These are phyloP conservation scores for Drosophila athabasca DNA, from an alignment of 1,140 invertebrate genomes.

Conservation along the genomic window DNA sequence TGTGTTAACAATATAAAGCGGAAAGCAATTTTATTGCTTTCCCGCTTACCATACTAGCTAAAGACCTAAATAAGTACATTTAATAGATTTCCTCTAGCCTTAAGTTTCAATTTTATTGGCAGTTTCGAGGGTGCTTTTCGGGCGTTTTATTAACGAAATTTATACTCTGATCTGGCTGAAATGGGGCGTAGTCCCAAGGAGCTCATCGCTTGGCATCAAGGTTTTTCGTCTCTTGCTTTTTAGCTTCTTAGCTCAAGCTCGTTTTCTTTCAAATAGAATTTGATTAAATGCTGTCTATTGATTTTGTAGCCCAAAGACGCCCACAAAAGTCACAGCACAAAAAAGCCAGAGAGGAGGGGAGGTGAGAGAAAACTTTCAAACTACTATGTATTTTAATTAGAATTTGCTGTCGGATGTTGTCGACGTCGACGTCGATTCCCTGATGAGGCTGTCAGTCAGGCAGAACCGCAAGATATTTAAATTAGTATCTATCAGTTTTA, in stretches of 20 bases:
- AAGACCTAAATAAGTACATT: not conserved
- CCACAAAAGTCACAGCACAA: conserved; percentile 51
- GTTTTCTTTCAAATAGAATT: conserved; percentile 62
- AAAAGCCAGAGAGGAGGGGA: not conserved
- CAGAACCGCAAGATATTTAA: conserved; percentile 64
- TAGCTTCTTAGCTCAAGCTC: conserved; percentile 13
- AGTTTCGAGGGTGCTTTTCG: conserved; percentile 20
- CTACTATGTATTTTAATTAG: conserved; percentile 73
- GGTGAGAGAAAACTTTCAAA: conserved; percentile 57
- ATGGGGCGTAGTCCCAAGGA: conserved; percentile 32
- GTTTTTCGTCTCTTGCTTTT: conserved; percentile 31
- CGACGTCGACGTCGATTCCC: conserved; percentile 4
- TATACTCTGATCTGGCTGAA: conserved; percentile 28
- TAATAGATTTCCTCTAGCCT: conserved; percentile 11
- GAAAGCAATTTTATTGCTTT: not conserved
- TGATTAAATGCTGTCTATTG: conserved; percentile 76
- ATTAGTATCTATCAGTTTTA: conserved; percentile 58
- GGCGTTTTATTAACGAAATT: conserved; percentile 67
- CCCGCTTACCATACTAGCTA: conserved; percentile 1
- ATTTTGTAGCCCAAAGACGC: conserved; percentile 55
- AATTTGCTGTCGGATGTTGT: conserved; percentile 46
- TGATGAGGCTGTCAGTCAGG: conserved; percentile 42
- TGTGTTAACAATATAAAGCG: no score
- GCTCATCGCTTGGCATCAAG: conserved; percentile 50
- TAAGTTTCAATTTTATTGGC: conserved; percentile 55